Base-by-base conservation (phyloP, 53 echinoderm and acorn worm species). In the Temnopleurus reevesii region DNA sequence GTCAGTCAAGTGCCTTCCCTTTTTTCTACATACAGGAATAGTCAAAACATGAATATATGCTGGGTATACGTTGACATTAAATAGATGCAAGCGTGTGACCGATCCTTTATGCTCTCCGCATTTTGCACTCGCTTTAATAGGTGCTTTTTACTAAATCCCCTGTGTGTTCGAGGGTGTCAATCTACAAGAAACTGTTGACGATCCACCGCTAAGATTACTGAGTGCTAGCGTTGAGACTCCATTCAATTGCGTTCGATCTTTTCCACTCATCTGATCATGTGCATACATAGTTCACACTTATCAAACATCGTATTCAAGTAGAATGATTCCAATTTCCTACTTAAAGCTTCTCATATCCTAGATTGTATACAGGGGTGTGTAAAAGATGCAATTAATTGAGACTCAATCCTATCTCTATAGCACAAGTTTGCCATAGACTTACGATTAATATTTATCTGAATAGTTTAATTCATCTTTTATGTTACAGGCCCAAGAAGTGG, bases 171-270 rank as follows among this genome's bases (percentile, higher is more conserved):
- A 12, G 34, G 34, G 63, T 63, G 31, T 15, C 63, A 63, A 33
- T 33, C 21, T 56, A 23, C n/a, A n/a, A n/a, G n/a, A n/a, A n/a
- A n/a, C 56, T 56, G 21, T 56, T n/a, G n/a, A 56, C 56, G 18
- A 56, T 56, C 56, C 56, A 7, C 17, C 71, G 36, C 9, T 8
- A 41, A 63, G 63, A 63, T 63, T 33, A 38, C 36, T 8, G 41
- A 71, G 41, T 18, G 71, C 5, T 71, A 38, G 19, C n/a, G 71
- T 21, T 38, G 43, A 41, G 41, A 56, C 19, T 17, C 41, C 41
- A 71, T n/a, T 71, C 71, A 71, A 36, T 71, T 71, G 23, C 41
- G 19, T 19, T 71, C 71, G 38, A 71, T 71, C 43, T 23, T 71
- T 38, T 36, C 15, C 65, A 19, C 35, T 18, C 17, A 15, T 65